Evolutionary conservation across 2,797 vertebrate genomes (phyloP).

Genomic region (Sebastes matsubarae): DNA sequence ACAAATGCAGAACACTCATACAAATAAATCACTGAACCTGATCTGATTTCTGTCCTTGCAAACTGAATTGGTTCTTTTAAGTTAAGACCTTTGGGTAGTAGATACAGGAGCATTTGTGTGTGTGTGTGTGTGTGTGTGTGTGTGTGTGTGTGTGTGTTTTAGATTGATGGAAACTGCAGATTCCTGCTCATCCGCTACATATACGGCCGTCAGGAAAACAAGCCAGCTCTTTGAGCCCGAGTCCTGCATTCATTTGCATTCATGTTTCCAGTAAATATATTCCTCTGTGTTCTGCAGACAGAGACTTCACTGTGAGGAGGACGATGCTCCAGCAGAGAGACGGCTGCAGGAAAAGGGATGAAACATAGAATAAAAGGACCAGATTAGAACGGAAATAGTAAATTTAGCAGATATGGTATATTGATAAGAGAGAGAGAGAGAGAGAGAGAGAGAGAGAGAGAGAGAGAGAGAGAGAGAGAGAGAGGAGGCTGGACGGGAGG

Average conservation of each 20-base stretch:
- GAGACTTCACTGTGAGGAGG: conserved; percentile 60
- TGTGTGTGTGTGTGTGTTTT: conserved; percentile 1
- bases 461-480: conserved; percentile 18
- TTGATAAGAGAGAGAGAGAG: conserved; percentile 41
- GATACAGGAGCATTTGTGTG: background rate
- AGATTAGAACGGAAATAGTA: conserved; percentile 52
- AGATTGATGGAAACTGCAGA: conserved; percentile 58
- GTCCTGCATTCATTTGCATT: conserved; percentile 74
- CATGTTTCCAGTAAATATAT: conserved; percentile 67
- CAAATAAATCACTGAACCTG: conserved; percentile 7
- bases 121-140: background rate
- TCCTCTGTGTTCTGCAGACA: conserved; percentile 62
- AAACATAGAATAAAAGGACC: conserved; percentile 42
- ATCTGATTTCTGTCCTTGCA: conserved; percentile 17
- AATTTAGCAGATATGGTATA: conserved; percentile 56
- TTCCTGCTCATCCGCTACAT: conserved; percentile 49
- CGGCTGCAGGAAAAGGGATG: conserved; percentile 40
- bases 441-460: conserved; percentile 24
- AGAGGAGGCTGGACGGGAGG: conserved; percentile 31
- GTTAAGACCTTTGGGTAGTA: conserved; percentile 18
- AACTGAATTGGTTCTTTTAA: conserved; percentile 17
- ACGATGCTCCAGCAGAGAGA: conserved; percentile 21
- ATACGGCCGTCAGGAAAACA: conserved; percentile 48
- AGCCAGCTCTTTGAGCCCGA: conserved; percentile 65
- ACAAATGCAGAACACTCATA: background rate